Evolutionary conservation across 2,888 invertebrate species (phyloP), one percentile per base, ranked within the genome.

Genomic region (Nomada ruficornis): DNA sequence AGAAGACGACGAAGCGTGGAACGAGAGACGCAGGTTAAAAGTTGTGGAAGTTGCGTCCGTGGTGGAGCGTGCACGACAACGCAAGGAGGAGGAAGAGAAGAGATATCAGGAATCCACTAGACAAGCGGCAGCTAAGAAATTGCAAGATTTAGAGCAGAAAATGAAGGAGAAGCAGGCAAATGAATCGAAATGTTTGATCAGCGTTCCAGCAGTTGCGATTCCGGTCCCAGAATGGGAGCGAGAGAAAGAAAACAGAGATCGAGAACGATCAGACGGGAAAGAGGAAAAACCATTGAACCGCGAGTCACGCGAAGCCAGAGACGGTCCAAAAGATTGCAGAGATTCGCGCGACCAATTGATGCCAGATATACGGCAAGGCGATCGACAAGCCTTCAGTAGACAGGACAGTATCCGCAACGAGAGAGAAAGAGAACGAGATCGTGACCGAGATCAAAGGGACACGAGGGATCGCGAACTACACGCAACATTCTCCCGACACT

Each of bases 61-160:
- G 0, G 97, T 98, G 20, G 98, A 97, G 87, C 95, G 98, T 44
- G 98, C 98, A 0, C 96, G 97, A 74, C 97, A 97, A 91, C 96
- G 97, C 44, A 97, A 98, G 89, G 98, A 98, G 91, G 98, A 98
- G 91, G 98, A 98, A 91, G 98, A 98, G 91, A 96, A 98, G 83
- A 95, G 97, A 59, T 96, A 95, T 89, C 95, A 95, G 89, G 96
- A 96, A 90, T 95, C 95, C 18, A 96, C 96, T 88, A 95, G 94
- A 93, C 94, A 94, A 87, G 95, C 94, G 11, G 95, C 96, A 29
- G 95, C 95, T 57, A 96, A 96, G 89, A 97, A 97, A 90, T 93
- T 96, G 75, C 95, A 96, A 89, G 96, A 96, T 90, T 93, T 97
- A 5, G 96, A 97, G 89, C 96, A 96, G 92, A 96, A 96, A 90